Evolutionary conservation across 1,140 invertebrate species (phyloP).

Genomic region (Chionoecetes opilio): DNA sequence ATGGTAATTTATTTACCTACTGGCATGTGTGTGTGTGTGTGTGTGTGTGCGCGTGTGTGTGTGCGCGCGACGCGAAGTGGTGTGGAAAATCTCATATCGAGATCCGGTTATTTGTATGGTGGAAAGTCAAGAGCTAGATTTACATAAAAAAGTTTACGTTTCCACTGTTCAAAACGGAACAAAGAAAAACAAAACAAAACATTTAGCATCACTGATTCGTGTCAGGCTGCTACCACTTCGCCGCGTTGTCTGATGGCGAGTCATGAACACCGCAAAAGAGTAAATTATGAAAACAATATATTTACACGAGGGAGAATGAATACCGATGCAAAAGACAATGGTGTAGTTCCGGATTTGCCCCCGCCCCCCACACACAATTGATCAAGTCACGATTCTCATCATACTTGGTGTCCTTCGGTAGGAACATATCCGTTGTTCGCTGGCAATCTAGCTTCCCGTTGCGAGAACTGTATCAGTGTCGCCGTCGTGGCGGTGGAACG

Average conservation of each 20-base stretch:
- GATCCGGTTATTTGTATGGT: neutral
- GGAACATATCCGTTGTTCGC: neutral
- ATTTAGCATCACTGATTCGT: too few species aligned
- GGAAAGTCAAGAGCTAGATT: neutral
- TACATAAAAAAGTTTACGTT: neutral
- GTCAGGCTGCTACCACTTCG: too few species aligned
- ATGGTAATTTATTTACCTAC: neutral
- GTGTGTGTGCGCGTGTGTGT: constrained; percentile 34
- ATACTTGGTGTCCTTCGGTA: neutral
- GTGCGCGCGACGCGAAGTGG: neutral
- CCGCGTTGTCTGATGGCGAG: neutral
- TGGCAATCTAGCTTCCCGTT: neutral
- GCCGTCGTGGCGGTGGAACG: neutral
- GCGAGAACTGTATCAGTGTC: neutral
- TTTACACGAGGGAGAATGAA: neutral
- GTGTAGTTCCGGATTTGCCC: neutral
- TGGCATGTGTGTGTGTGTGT: neutral
- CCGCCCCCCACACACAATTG: too few species aligned
- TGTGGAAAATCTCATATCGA: neutral
- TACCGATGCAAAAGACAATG: neutral
- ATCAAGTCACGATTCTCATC: neutral
- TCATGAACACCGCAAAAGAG: neutral
- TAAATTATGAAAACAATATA: neutral
- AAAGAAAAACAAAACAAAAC: too few species aligned
- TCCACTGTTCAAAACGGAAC: neutral